phyloP scores from a whole-genome alignment of 2,888 invertebrate genomes.

The Dryococelus australis region DNA sequence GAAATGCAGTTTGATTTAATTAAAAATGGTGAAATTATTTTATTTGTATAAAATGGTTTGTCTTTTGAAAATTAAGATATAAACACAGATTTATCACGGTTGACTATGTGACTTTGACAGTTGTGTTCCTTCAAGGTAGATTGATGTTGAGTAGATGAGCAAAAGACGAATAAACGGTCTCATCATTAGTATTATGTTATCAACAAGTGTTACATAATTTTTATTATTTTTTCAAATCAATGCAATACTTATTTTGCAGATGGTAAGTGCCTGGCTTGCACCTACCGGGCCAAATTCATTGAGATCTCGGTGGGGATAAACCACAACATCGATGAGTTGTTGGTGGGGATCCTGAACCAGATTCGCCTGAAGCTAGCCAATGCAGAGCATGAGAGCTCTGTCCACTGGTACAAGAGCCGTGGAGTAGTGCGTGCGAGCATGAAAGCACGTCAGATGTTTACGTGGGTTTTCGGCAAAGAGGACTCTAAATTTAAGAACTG shows the following conservation, averaged over 20 bases:
- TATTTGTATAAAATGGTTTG: no score
- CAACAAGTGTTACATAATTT: no score
- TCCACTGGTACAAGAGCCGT: slow-evolving; percentile 85
- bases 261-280: slow-evolving; percentile 91
- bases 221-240: no score
- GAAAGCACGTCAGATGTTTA: slow-evolving; percentile 85
- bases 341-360: slow-evolving; percentile 92
- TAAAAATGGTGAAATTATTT: no score
- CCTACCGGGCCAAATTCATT: slow-evolving; percentile 90
- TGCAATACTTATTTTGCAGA: slow-evolving; percentile 68
- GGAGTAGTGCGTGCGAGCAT: slow-evolving; percentile 87
- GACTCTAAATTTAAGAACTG: slow-evolving; percentile 92
- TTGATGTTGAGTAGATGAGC: no score
- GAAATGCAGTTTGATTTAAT: no score
- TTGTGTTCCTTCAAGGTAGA: no score
- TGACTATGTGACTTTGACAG: no score
- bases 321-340: slow-evolving; percentile 94
- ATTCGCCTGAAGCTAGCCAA: slow-evolving; percentile 78
- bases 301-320: slow-evolving; percentile 97
- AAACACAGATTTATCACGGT: no score
- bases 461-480: slow-evolving; percentile 90
- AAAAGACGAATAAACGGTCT: no score
- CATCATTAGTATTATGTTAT: no score
- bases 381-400: slow-evolving; percentile 61
- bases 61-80: no score